Conservation (phyloP, 2,888 invertebrate species). For the Nipponacmea schrenckii region DNA sequence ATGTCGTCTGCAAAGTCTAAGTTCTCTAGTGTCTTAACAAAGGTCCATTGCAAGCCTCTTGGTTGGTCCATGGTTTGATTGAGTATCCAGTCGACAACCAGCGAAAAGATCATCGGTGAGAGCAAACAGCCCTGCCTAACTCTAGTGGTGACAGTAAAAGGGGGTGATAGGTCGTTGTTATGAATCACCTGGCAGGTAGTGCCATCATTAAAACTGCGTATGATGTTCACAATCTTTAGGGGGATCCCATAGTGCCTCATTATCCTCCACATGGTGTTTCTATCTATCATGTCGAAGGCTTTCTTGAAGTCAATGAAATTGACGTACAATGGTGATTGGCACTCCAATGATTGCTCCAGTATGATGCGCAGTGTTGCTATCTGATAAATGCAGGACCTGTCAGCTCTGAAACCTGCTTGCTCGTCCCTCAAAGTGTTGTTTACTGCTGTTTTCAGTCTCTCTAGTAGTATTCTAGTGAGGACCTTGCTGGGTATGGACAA, state of each 20-base stretch:
- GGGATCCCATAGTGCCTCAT: conserved; percentile 16
- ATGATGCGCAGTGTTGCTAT: conserved; percentile 27
- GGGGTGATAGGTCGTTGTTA: conserved; percentile 13
- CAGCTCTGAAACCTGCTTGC: conserved; percentile 29
- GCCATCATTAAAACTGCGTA: too few species aligned
- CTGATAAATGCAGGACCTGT: conserved; percentile 25
- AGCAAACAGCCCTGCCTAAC: conserved; percentile 18
- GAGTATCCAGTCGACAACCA: conserved; percentile 19
- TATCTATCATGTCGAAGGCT: conserved; percentile 33
- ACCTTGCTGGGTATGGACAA: conserved; percentile 27
- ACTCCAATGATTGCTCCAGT: conserved; percentile 30
- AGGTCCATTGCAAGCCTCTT: conserved; percentile 14
- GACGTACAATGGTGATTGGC: conserved; percentile 27
- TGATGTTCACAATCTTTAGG: too few species aligned
- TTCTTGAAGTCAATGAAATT: conserved; percentile 31
- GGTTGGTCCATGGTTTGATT: conserved; percentile 11
- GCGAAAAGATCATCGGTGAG: conserved; percentile 17
- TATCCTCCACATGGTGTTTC: conserved; percentile 26
- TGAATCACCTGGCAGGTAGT: conserved; percentile 13
- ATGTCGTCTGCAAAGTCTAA: conserved; percentile 28
- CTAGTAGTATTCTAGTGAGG: conserved; percentile 12
- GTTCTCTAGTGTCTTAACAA: conserved; percentile 13
- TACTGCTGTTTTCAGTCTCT: conserved; percentile 10
- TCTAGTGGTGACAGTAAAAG: conserved; percentile 16
- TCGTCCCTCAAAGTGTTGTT: conserved; percentile 19